Percentiles rank a stretch among this genome's conserved stretches.
phyloP scores from a whole-genome alignment of 1,140 invertebrate genomes.

The Anastatus disparis region DNA sequence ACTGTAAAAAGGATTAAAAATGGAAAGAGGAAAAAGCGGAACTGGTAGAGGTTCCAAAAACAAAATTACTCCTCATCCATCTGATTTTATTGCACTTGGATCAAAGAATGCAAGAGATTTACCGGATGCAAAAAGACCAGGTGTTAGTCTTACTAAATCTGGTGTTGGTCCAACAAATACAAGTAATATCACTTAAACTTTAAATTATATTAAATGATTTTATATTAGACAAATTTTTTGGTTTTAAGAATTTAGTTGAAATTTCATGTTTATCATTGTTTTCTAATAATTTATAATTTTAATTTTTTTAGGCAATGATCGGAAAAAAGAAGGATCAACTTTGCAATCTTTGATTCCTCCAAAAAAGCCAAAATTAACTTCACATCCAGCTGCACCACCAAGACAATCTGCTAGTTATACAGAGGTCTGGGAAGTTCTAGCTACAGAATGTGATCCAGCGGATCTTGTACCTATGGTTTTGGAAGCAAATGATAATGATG shows the following conservation, averaged over 20 bases:
- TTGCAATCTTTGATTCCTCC: conserved; percentile 57
- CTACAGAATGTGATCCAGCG: conserved; percentile 71
- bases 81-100: conserved; percentile 73
- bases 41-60: conserved; percentile 70
- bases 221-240: no score
- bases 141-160: conserved; percentile 64
- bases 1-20: conserved; percentile 51
- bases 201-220: no score
- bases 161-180: conserved; percentile 59
- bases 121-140: conserved; percentile 68
- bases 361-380: conserved; percentile 64
- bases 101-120: conserved; percentile 68
- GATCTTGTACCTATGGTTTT: conserved; percentile 72
- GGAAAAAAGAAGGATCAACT: conserved; percentile 67
- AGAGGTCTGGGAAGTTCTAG: conserved; percentile 71
- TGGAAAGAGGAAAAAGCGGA: conserved; percentile 70
- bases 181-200: conserved; percentile 55
- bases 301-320: conserved; percentile 57
- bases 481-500: conserved; percentile 70
- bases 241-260: conserved; percentile 22
- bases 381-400: conserved; percentile 49
- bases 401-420: conserved; percentile 59
- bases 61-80: conserved; percentile 73
- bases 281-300: no score
- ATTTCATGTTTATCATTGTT: no score